Percentiles rank a stretch among this genome's conserved stretches.
phyloP scores from a whole-genome alignment of 1,140 invertebrate species.

The Drosophila lowei region DNA sequence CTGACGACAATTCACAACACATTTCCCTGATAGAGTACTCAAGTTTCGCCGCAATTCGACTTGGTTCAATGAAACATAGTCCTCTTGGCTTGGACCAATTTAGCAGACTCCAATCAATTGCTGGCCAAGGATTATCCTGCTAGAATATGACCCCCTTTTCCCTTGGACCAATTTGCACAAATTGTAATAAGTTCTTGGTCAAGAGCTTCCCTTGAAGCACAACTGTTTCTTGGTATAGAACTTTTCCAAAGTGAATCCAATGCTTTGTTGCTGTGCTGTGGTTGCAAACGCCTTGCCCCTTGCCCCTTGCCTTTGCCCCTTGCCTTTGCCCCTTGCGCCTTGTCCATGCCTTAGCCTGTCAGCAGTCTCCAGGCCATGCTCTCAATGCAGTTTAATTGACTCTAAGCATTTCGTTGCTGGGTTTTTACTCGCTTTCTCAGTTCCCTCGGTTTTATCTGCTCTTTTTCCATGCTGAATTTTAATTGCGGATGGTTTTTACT shows the following conservation, averaged over 20 bases:
- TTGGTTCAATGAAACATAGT: not conserved
- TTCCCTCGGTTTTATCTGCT: constrained; percentile 9
- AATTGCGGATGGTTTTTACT: constrained; percentile 65
- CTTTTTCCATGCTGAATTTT: constrained; percentile 52
- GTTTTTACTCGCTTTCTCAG: constrained; percentile 17
- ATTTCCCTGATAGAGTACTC: not conserved
- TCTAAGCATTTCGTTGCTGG: constrained; percentile 73
- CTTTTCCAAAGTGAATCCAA: not conserved
- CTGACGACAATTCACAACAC: constrained; percentile 10
- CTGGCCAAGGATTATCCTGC: too few relatives aligned
- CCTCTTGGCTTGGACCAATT: too few relatives aligned
- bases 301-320: too few relatives aligned
- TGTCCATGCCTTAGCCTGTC: too few relatives aligned
- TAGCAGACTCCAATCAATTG: too few relatives aligned
- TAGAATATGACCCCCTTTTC: too few relatives aligned
- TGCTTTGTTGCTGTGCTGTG: constrained; percentile 7
- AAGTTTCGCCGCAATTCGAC: not conserved
- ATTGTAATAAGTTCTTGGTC: too few relatives aligned
- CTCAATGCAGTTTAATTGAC: constrained; percentile 60
- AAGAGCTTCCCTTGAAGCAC: too few relatives aligned
- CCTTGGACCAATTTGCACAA: too few relatives aligned
- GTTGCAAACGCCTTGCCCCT: too few relatives aligned
- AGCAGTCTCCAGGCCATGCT: not conserved
- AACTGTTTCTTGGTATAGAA: too few relatives aligned
- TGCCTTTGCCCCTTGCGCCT: not conserved